These are phyloP conservation scores for Gari tellinella DNA, from an alignment of 2,888 invertebrate genomes.

Conservation along the genomic window DNA sequence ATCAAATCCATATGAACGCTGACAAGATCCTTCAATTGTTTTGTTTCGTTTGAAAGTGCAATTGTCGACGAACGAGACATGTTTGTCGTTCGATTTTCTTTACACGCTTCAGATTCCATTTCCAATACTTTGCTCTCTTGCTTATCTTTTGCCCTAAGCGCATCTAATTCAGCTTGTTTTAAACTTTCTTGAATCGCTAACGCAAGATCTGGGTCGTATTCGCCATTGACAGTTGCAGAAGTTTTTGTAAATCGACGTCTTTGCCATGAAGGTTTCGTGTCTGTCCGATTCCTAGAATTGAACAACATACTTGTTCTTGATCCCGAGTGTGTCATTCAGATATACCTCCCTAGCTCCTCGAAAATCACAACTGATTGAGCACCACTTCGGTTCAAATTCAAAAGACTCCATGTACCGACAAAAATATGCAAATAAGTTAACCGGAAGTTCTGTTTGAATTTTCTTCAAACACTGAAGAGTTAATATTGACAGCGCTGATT, in stretches of 20 bases:
- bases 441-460: slow-evolving; percentile 29
- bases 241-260: slow-evolving; percentile 70
- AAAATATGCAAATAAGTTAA: slow-evolving; percentile 61
- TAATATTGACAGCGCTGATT: too few species aligned
- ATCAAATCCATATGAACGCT: slow-evolving; percentile 94
- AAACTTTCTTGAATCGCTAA: slow-evolving; percentile 77
- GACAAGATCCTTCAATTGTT: slow-evolving; percentile 88
- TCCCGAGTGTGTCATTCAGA: too few species aligned
- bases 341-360: too few species aligned
- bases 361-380: too few species aligned
- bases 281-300: slow-evolving; percentile 64
- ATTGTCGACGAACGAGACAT: slow-evolving; percentile 42
- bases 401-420: slow-evolving; percentile 50
- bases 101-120: slow-evolving; percentile 34
- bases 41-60: slow-evolving; percentile 63
- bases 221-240: slow-evolving; percentile 69
- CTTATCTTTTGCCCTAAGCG: slow-evolving; percentile 61
- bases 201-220: slow-evolving; percentile 75
- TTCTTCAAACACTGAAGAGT: neutral
- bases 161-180: slow-evolving; percentile 68
- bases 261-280: slow-evolving; percentile 63
- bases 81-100: slow-evolving; percentile 46
- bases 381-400: slow-evolving; percentile 12
- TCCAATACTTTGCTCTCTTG: slow-evolving; percentile 42
- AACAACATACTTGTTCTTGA: slow-evolving; percentile 51